Conservation (phyloP, 2,888 invertebrate genomes). For the Mycalesis mineus region DNA sequence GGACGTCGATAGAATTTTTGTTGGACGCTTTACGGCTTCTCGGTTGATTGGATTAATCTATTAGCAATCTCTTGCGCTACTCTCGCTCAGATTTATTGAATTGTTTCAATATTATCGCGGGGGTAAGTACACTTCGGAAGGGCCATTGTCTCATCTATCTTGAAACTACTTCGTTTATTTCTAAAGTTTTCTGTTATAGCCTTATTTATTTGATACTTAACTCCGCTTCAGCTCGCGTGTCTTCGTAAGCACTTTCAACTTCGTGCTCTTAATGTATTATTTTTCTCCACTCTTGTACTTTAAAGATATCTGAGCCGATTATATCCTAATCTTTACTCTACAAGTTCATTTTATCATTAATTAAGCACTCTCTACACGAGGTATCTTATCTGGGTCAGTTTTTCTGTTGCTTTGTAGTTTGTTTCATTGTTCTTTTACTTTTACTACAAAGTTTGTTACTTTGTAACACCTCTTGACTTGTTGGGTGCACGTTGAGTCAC, state of each 20-base stretch:
- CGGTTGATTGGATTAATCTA: constrained; percentile 29
- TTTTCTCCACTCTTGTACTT: background rate
- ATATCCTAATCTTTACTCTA: too few species aligned
- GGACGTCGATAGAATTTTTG: constrained; percentile 19
- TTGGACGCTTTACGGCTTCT: constrained; percentile 24
- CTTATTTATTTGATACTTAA: background rate
- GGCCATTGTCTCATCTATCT: constrained; percentile 14
- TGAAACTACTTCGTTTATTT: constrained; percentile 9
- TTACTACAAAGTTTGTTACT: too few species aligned
- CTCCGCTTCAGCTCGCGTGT: background rate
- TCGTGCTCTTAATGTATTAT: background rate
- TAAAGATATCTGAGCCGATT: too few species aligned
- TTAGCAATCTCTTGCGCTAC: constrained; percentile 28
- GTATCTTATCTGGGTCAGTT: too few species aligned
- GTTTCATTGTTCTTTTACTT: too few species aligned
- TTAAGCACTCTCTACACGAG: too few species aligned
- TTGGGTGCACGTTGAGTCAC: too few species aligned
- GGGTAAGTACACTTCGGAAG: constrained; percentile 4
- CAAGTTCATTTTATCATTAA: too few species aligned
- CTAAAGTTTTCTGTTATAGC: constrained; percentile 2
- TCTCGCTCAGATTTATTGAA: constrained; percentile 18
- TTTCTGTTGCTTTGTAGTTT: too few species aligned
- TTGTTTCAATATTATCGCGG: constrained; percentile 23
- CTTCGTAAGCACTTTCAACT: background rate
- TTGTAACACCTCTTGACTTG: too few species aligned